phyloP scores from a whole-genome alignment of 1,140 invertebrate species.

The Dendroctonus valens region DNA sequence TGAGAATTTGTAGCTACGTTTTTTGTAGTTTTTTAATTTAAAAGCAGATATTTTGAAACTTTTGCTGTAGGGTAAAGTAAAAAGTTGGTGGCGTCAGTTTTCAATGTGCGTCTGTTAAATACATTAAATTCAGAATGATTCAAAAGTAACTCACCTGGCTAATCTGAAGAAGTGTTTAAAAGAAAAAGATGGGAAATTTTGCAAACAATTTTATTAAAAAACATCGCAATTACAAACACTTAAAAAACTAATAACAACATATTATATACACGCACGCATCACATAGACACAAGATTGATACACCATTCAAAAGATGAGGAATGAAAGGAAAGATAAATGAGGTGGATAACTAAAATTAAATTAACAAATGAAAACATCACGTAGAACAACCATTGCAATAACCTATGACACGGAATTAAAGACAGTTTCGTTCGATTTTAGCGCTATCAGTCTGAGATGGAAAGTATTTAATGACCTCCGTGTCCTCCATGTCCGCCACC shows the following conservation, averaged over 20 bases:
- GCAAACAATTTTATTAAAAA: constrained; percentile 7
- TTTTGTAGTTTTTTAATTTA: no score
- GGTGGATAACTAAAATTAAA: not conserved
- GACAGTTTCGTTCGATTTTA: not conserved
- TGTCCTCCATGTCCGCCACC: constrained; percentile 34
- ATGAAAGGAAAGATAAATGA: constrained; percentile 9
- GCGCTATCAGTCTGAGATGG: constrained; percentile 17
- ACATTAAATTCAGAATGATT: no score
- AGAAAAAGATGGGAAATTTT: not conserved
- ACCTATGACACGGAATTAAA: constrained; percentile 20
- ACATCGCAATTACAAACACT: constrained; percentile 1
- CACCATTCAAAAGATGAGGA: constrained; percentile 8
- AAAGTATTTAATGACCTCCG: constrained; percentile 9
- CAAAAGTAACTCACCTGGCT: no score
- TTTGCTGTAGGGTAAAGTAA: no score
- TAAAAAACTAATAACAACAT: constrained; percentile 35
- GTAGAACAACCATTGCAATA: constrained; percentile 12
- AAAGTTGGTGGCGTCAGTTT: no score
- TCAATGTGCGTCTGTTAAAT: no score
- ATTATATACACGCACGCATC: constrained; percentile 22
- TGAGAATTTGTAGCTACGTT: no score
- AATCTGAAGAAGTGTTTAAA: not conserved
- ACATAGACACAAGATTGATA: constrained; percentile 29
- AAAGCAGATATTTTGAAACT: no score
- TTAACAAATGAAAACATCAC: constrained; percentile 10